These are phyloP conservation scores for Phyllopteryx taeniolatus DNA, from an alignment of 2,113 vertebrate species.

Conservation along the genomic window DNA sequence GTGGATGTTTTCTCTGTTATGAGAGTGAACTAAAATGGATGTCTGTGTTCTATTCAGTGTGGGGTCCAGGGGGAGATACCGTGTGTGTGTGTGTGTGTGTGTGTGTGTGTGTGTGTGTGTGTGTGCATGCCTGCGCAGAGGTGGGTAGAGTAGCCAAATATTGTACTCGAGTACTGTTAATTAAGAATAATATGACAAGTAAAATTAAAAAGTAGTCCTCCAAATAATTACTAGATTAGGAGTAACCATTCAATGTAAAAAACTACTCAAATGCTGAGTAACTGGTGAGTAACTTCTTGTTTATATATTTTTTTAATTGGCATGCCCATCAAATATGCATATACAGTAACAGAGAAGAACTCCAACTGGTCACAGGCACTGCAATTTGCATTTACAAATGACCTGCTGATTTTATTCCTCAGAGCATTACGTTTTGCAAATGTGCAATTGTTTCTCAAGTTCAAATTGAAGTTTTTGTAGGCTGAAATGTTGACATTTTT, in stretches of 20 bases:
- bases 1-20: conserved; percentile 7
- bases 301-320: no score
- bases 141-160: background rate
- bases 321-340: no score
- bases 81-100: conserved; percentile 24
- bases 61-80: background rate
- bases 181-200: background rate
- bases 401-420: background rate
- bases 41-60: conserved; percentile 8
- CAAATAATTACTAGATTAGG: no score
- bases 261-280: no score
- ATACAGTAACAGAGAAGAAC: no score
- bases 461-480: no score
- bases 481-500: no score
- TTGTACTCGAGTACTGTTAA: background rate
- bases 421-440: background rate
- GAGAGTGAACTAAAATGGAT: background rate
- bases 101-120: conserved; percentile 11
- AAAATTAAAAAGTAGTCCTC: no score
- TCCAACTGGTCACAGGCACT: background rate
- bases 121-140: conserved; percentile 4
- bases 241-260: no score
- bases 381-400: background rate
- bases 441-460: no score
- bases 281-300: no score